phyloP scores from a whole-genome alignment of 2,888 invertebrate species.

The Eupeodes latifasciatus region DNA sequence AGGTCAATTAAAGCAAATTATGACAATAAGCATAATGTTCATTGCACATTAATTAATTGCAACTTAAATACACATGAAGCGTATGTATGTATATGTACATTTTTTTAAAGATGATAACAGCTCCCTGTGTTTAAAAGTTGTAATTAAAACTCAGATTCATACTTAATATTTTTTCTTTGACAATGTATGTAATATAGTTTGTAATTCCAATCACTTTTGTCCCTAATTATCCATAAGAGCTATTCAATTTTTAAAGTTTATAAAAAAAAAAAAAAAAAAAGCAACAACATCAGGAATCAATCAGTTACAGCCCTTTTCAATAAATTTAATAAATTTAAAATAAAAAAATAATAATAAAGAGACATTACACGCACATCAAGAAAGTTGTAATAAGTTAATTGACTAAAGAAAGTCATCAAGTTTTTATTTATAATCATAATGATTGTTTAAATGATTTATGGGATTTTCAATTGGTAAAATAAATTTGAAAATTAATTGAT shows the following conservation, averaged over 20 bases:
- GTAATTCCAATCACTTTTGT: conserved; percentile 64
- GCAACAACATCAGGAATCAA: neutral
- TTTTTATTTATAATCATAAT: neutral
- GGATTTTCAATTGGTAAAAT: too few relatives aligned
- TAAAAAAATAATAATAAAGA: neutral
- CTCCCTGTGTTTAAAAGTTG: neutral
- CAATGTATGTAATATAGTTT: neutral
- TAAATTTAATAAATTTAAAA: neutral
- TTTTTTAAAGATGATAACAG: conserved; percentile 21
- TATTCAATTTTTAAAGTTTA: conserved; percentile 23
- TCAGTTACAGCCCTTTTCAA: conserved; percentile 12
- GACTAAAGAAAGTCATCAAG: neutral
- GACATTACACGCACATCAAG: neutral
- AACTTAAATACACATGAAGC: neutral
- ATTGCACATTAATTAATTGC: neutral
- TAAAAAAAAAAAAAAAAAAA: neutral
- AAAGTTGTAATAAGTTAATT: conserved; percentile 7
- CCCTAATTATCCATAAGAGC: conserved; percentile 50
- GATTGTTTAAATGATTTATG: neutral
- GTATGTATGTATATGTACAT: too few relatives aligned
- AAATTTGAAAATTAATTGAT: too few relatives aligned
- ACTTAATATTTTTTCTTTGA: conserved; percentile 9
- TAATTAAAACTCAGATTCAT: neutral
- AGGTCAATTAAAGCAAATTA: too few relatives aligned
- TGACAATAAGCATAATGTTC: neutral